These are phyloP conservation scores for Apodemia duryi DNA, from an alignment of 2,888 invertebrate species.

Conservation along the genomic window DNA sequence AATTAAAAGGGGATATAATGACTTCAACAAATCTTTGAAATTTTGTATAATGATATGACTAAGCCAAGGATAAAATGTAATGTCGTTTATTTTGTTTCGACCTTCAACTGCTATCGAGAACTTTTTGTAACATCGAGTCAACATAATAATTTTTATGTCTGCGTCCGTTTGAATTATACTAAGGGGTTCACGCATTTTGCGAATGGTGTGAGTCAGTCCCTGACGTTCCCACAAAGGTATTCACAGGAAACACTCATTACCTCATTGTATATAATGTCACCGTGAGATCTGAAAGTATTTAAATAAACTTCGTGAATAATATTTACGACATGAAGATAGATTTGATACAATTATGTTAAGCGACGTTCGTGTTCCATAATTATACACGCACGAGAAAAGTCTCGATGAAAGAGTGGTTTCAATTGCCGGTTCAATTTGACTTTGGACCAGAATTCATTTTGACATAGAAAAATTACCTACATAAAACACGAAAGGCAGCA, in stretches of 20 bases:
- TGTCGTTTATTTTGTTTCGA: slow-evolving; percentile 37
- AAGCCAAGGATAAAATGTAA: slow-evolving; percentile 44
- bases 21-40: slow-evolving; percentile 38
- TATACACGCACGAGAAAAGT: slow-evolving; percentile 32
- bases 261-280: slow-evolving; percentile 62
- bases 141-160: slow-evolving; percentile 34
- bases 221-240: slow-evolving; percentile 68
- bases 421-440: slow-evolving; percentile 34
- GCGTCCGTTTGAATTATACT: slow-evolving; percentile 36
- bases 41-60: slow-evolving; percentile 34
- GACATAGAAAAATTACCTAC: slow-evolving; percentile 73
- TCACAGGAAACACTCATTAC: slow-evolving; percentile 64
- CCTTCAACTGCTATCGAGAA: slow-evolving; percentile 36
- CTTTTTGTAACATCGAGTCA: slow-evolving; percentile 29
- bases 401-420: slow-evolving; percentile 28
- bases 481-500: slow-evolving; percentile 69
- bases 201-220: slow-evolving; percentile 56
- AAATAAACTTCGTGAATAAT: slow-evolving; percentile 22
- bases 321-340: slow-evolving; percentile 20
- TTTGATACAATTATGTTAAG: slow-evolving; percentile 32
- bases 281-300: slow-evolving; percentile 51
- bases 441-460: slow-evolving; percentile 52
- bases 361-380: slow-evolving; percentile 29
- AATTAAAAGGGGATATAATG: slow-evolving; percentile 41
- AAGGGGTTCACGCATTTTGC: slow-evolving; percentile 47